Base-by-base conservation (phyloP, 2,113 vertebrate genomes). In the Scortum barcoo region DNA sequence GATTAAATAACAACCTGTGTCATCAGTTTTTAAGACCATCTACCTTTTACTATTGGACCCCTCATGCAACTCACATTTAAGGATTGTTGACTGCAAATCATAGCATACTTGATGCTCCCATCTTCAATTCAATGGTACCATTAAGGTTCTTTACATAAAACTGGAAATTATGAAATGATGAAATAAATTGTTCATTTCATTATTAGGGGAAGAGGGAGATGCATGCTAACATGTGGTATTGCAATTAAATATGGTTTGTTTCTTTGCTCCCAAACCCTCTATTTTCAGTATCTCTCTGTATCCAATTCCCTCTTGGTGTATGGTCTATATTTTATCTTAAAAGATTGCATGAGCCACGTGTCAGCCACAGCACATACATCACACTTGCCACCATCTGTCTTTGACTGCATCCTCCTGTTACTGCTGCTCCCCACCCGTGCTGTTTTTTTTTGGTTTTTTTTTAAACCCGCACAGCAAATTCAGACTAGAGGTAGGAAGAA, bases 301-400 rank as follows among this genome's bases (percentile, higher is more conserved):
- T 80, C 78, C 80, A 87, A 82, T 80, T 85, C 72, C 66, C 87
- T 46, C 13, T 30, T 67, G 51, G 19, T 58, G 65, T 71, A 60
- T 65, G 66, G 66, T 84, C 62, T 76, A 77, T 92, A 88, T 89
- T 87, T 89, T 84, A 92, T 80, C 22, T 33, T 86, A 86, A 91
- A 85, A 80, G 84, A 90, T 81, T 73, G 76, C 38, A 4, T 50
- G 66, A 87, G 89, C 74, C 14, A 5, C 65, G 70, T 80, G 81
- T 71, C 85, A 90, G 65, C 76, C 62, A 69, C 70, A 69, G 79
- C 79, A 79, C 61, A 90, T 93, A 77, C 24, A 75, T 92, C 83
- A 86, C 69, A 33, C 71, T 77, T 76, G 78, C 71, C 89, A 74
- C 68, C 80, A 81, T 85, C 73, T 61, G 26, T 86, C 89, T 92